Evolutionary conservation across 2,113 vertebrate genomes (phyloP).

Genomic region (Stomatorhinus ivindoensis): DNA sequence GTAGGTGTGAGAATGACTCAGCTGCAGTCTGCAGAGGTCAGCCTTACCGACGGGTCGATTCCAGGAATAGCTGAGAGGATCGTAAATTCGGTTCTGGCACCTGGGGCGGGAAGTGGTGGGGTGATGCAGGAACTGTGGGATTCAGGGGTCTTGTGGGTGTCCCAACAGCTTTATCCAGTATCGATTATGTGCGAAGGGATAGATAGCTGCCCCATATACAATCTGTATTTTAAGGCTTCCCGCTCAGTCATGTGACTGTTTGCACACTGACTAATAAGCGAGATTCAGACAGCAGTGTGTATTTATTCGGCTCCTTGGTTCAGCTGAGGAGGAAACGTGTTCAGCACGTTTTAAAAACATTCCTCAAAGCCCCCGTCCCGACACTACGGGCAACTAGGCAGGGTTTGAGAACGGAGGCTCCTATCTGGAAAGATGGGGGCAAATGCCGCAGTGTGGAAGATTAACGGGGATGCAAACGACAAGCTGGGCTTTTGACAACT

Average conservation of each 20-base stretch:
- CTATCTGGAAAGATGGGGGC: neutral
- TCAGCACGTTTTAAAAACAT: neutral
- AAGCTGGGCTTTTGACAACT: neutral
- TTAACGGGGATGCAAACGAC: neutral
- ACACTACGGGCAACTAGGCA: neutral
- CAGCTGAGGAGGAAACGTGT: neutral
- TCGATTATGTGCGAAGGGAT: neutral
- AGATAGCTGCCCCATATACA: neutral
- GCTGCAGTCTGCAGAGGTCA: constrained; percentile 9
- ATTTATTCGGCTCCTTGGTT: neutral
- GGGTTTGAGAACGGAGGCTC: neutral
- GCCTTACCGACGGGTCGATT: neutral
- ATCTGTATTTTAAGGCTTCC: neutral
- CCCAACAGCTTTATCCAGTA: neutral
- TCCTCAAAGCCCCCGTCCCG: neutral
- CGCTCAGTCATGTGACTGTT: neutral
- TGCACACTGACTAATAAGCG: neutral
- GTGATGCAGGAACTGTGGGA: neutral
- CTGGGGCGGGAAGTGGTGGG: neutral
- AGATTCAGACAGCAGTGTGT: neutral
- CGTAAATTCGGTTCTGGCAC: neutral
- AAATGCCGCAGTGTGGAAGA: neutral
- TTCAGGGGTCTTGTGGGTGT: neutral
- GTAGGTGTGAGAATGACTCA: neutral
- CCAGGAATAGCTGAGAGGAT: neutral